Evolutionary conservation across 2,797 vertebrate genomes (phyloP), one percentile per base, ranked within the genome.

Genomic region (Hipposideros larvatus): DNA sequence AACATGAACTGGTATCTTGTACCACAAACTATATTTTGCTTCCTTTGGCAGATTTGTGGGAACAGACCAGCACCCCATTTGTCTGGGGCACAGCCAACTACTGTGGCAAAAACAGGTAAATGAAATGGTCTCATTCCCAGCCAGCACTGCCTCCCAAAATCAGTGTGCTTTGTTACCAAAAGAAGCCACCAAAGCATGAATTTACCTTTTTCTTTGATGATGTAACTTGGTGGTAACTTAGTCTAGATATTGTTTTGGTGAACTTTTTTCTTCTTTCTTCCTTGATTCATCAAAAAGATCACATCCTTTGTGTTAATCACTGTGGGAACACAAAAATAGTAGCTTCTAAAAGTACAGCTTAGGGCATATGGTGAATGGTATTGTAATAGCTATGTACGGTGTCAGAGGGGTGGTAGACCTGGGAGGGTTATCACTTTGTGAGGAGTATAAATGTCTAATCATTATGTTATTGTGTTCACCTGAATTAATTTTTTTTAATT

Each of bases 31-130:
- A 8, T 95, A 46, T 93, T 96, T 96, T 95, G 22, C 80, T 97
- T 98, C 53, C 75, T 94, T 97, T 96, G 93, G 65, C 98, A 98
- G 98, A 98, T 92, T 84, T 98, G 78, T 96, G 91, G 95, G 97
- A 97, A 78, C 93, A 98, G 11, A 96, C 97, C 19, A 96, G 94
- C 70, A 96, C 98, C 79, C 84, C 95, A n/a, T 98, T 98, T 94
- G 87, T 98, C 91, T 98, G 98, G 98, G 98, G 98, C 51, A 96
- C 96, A 78, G 90, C 78, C 90, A 91, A 55, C 85, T 96, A 91
- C 94, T 91, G 71, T 82, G 70, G 77, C 87, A 97, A 96, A 78
- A 98, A 96, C 93, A 98, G 97, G 98, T 98, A 97, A 97, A 55
- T 92, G 51, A 89, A 95, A 88, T 68, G 22, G 21, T 80, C 31